Percentiles rank a stretch among this genome's conserved stretches.
phyloP scores from a whole-genome alignment of 2,797 vertebrate species.

The Carapus acus region DNA sequence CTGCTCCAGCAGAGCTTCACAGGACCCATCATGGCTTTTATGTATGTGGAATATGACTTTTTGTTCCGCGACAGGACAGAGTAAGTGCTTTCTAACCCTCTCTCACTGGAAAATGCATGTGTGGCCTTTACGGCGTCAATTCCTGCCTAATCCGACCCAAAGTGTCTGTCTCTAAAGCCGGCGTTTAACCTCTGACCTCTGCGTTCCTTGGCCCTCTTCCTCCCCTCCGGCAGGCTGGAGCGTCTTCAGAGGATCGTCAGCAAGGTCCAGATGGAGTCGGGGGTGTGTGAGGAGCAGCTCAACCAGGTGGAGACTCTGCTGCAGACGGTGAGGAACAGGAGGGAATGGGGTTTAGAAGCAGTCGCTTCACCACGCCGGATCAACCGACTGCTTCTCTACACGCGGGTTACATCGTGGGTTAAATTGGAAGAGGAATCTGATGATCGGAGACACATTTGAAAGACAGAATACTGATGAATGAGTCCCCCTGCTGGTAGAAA shows the following conservation, averaged over 20 bases:
- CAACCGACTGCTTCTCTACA: too few relatives aligned
- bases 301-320: conserved; percentile 88
- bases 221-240: conserved; percentile 77
- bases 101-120: too few relatives aligned
- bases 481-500: background rate
- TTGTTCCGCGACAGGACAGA: conserved; percentile 44
- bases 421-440: background rate
- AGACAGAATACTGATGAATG: background rate
- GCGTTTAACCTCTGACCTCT: conserved; percentile 39
- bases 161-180: too few relatives aligned
- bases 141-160: too few relatives aligned
- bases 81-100: conserved; percentile 52
- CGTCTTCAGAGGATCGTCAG: conserved; percentile 87
- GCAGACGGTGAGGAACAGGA: conserved; percentile 78
- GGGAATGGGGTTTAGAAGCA: background rate
- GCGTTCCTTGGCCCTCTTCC: too few relatives aligned
- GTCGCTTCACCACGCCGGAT: too few relatives aligned
- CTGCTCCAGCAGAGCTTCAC: conserved; percentile 1
- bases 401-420: too few relatives aligned
- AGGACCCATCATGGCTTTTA: conserved; percentile 65
- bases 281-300: conserved; percentile 92
- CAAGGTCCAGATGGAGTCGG: conserved; percentile 94
- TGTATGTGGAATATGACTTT: conserved; percentile 65
- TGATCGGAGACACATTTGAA: background rate
- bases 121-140: too few relatives aligned